Evolutionary conservation across 2,113 vertebrate species (phyloP).

Genomic region (Brachypodius melanocephalos): DNA sequence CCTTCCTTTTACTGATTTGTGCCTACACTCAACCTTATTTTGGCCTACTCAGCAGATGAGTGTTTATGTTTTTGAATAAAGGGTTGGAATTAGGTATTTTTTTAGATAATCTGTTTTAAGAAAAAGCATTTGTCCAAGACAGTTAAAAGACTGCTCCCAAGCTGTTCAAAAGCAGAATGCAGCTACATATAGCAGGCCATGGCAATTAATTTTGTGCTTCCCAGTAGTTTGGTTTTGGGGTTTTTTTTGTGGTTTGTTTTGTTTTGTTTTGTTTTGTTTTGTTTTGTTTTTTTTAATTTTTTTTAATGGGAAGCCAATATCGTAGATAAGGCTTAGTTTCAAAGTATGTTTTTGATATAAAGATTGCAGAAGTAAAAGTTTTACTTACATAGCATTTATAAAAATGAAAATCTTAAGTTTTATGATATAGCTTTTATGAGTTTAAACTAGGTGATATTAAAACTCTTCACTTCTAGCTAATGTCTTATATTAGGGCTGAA

Average conservation of each 20-base stretch:
- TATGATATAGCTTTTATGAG: neutral
- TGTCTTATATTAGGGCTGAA: neutral
- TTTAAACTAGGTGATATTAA: neutral
- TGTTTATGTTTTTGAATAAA: constrained; percentile 40
- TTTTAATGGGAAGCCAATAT: neutral
- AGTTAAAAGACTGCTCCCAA: constrained; percentile 49
- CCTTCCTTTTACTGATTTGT: neutral
- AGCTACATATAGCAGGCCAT: neutral
- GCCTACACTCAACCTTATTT: neutral
- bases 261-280: too few relatives aligned
- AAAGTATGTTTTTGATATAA: neutral
- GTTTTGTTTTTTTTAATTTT: too few relatives aligned
- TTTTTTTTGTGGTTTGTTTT: too few relatives aligned
- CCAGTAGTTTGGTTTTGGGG: neutral
- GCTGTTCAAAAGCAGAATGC: constrained; percentile 9
- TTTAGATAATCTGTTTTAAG: constrained; percentile 8
- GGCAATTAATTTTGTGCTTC: neutral
- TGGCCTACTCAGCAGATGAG: constrained; percentile 16
- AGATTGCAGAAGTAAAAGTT: neutral
- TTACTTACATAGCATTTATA: neutral
- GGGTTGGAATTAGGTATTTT: constrained; percentile 2
- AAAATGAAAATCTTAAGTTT: neutral
- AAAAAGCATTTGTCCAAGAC: neutral
- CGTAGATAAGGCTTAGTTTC: neutral
- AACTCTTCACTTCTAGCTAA: neutral